Base-by-base conservation (phyloP, 1,140 invertebrate species). In the Saxidomus purpurata region DNA sequence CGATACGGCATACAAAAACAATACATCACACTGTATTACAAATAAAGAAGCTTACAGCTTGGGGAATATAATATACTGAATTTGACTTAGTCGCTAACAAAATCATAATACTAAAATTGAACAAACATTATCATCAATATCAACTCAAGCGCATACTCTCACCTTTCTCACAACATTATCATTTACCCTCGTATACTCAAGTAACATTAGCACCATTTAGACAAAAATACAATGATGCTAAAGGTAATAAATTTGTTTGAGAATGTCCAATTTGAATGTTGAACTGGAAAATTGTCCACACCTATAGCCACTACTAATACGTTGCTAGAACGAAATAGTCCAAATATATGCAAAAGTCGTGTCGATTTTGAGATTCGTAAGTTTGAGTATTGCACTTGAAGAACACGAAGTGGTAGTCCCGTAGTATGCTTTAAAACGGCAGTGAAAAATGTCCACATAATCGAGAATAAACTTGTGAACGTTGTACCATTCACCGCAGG, bases 21-120 rank as follows among this genome's bases (percentile, higher is more conserved):
- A 71, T 71, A 71, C 67, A 71, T 71, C 28, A 71, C 67, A 71
- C 15, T 71, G 67, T 71, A 71, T 71, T n/a, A 67, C 22, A 71
- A 38, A 71, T 9, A 19, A 2, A 2, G 11, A 71, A 71, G 67
- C 67, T 38, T 38, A 71, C 67, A 28, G 67, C 67, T 71, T 71
- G 13, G 13, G 25, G 28, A 6, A 15, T 55, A 11, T 31, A 6
- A 13, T 8, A 67, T 6, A 6, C 38, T 38, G 17, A 19, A 71
- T 4, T 28, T 71, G 19, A 59, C 55, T 40, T 38, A 25, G 11
- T 31, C 4, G 36, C 17, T 19, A 71, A 71, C 31, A 15, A 17
- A 71, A 71, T 9, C 17, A 59, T 28, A 59, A 59, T 40, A 38
- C 6, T 40, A 71, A 71, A 71, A 38, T 38, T 40, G 17, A 71